Conservation (phyloP, 2,888 invertebrate species). For the Tetragonula carbonaria region DNA sequence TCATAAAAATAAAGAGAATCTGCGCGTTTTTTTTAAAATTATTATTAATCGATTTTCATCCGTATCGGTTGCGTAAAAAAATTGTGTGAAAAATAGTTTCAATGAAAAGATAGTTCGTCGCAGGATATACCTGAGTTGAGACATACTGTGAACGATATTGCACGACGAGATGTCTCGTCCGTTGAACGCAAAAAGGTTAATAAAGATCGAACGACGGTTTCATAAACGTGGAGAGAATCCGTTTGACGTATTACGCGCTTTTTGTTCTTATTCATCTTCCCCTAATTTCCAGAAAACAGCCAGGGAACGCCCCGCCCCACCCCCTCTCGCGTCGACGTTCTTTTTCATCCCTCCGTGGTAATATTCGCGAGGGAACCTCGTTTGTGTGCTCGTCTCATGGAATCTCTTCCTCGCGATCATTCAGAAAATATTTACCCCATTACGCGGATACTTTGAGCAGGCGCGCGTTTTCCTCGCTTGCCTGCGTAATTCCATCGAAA, state of each 20-base stretch:
- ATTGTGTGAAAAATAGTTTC: too few species aligned
- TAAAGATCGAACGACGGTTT: constrained; percentile 4
- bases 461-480: neutral
- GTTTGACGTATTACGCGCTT: constrained; percentile 1
- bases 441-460: constrained; percentile 6
- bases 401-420: neutral
- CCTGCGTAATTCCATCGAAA: neutral
- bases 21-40: too few species aligned
- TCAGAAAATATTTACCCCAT: constrained; percentile 17
- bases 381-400: neutral
- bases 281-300: constrained; percentile 29
- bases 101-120: too few species aligned
- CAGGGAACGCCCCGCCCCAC: neutral
- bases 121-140: too few species aligned
- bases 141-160: too few species aligned
- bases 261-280: constrained; percentile 17
- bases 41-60: too few species aligned
- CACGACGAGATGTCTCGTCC: too few species aligned
- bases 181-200: neutral
- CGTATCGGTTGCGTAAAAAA: too few species aligned
- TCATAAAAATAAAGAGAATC: too few species aligned
- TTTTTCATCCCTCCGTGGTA: constrained; percentile 11
- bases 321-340: neutral
- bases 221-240: neutral
- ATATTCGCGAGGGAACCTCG: constrained; percentile 8